Percentiles rank a stretch among this genome's conserved stretches.
Conservation (phyloP, 2,888 invertebrate species). For the Prosopocoilus inquinatus region DNA sequence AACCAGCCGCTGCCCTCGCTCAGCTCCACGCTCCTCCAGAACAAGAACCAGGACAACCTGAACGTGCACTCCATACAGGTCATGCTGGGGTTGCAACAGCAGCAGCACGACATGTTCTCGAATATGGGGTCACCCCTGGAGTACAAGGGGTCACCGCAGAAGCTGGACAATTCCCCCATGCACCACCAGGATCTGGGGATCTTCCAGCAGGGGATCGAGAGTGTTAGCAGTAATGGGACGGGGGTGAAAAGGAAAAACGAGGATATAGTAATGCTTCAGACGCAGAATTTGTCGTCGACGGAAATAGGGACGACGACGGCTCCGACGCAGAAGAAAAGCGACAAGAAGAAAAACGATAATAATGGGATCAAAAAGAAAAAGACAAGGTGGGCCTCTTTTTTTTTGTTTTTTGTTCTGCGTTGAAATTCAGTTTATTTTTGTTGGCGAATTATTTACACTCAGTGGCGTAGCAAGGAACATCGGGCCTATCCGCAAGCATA, state of each 20-base stretch:
- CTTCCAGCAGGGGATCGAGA: slow-evolving; percentile 34
- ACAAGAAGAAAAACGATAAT: slow-evolving; percentile 79
- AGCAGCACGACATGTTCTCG: slow-evolving; percentile 49
- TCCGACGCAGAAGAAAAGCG: slow-evolving; percentile 59
- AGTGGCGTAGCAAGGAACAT: no score
- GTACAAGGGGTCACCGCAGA: slow-evolving; percentile 51
- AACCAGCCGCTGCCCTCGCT: slow-evolving; percentile 54
- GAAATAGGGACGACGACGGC: slow-evolving; percentile 46
- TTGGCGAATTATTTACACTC: no score
- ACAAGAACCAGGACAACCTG: slow-evolving; percentile 48
- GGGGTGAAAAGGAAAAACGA: slow-evolving; percentile 46
- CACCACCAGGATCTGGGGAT: slow-evolving; percentile 46
- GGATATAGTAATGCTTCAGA: slow-evolving; percentile 50
- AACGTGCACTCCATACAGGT: slow-evolving; percentile 67
- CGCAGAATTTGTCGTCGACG: slow-evolving; percentile 50
- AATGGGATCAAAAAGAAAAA: slow-evolving; percentile 90
- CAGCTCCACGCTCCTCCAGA: slow-evolving; percentile 45
- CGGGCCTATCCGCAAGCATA: no score
- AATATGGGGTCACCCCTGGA: slow-evolving; percentile 52
- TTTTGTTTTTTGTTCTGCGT: not conserved
- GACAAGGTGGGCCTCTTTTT: slow-evolving; percentile 65
- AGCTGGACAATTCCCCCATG: slow-evolving; percentile 52
- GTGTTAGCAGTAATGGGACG: slow-evolving; percentile 33
- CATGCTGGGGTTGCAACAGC: slow-evolving; percentile 63
- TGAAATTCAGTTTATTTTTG: no score